phyloP scores from a whole-genome alignment of 2,888 invertebrate species.

The Pseudoips prasinana region DNA sequence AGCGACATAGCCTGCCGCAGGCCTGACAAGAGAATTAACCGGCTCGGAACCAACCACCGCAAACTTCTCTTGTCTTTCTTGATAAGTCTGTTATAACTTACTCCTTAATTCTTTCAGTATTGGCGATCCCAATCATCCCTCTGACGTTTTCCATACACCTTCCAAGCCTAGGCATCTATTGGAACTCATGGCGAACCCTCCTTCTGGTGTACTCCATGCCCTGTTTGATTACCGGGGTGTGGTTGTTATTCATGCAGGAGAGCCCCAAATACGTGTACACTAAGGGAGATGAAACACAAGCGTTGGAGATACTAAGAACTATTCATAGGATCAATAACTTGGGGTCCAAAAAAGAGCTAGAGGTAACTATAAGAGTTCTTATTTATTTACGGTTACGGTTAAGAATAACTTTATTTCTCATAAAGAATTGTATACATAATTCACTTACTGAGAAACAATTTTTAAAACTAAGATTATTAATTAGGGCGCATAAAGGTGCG shows the following conservation, averaged over 20 bases:
- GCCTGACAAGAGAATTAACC: too few species aligned
- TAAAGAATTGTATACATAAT: too few species aligned
- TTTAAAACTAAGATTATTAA: too few species aligned
- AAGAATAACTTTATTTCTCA: too few species aligned
- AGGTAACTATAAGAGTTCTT: constrained; percentile 48
- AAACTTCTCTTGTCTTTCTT: too few species aligned
- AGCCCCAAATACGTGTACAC: constrained; percentile 88
- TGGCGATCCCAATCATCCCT: constrained; percentile 86
- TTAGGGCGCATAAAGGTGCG: too few species aligned
- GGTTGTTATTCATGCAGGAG: constrained; percentile 84
- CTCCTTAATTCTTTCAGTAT: constrained; percentile 56
- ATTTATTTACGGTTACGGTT: too few species aligned
- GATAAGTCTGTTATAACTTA: too few species aligned
- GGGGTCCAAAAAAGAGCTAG: constrained; percentile 36
- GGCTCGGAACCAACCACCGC: too few species aligned
- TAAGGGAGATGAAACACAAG: constrained; percentile 78
- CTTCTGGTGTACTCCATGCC: constrained; percentile 85
- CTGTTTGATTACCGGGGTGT: constrained; percentile 80
- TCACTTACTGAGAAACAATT: too few species aligned
- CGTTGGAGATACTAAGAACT: constrained; percentile 64
- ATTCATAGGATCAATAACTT: constrained; percentile 56
- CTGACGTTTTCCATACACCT: constrained; percentile 58
- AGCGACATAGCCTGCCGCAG: too few species aligned
- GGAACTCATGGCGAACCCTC: constrained; percentile 88
- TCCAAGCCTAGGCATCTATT: constrained; percentile 69